Conservation (phyloP, 1,140 invertebrate genomes). For the Pentalonia nigronervosa region DNA sequence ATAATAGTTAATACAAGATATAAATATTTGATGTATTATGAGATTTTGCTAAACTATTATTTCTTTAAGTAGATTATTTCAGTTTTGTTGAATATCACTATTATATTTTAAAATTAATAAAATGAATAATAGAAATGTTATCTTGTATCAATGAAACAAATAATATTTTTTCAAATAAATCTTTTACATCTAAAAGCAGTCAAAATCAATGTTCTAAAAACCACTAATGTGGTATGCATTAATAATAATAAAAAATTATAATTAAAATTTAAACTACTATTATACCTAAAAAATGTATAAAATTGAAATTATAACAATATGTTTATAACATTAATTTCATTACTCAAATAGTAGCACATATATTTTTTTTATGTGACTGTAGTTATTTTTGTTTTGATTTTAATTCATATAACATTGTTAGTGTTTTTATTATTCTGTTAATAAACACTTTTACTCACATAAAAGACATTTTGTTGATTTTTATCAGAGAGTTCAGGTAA, state of each 20-base stretch:
- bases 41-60: background rate
- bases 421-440: conserved; percentile 21
- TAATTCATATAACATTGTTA: conserved; percentile 9
- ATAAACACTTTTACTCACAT: conserved; percentile 66
- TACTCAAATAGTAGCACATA: conserved; percentile 1
- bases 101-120: conserved; percentile 4
- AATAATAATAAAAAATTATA: background rate
- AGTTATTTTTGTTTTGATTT: conserved; percentile 8
- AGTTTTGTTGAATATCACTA: background rate
- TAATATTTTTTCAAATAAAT: background rate
- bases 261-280: background rate
- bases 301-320: background rate
- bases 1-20: background rate
- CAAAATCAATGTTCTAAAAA: background rate
- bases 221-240: background rate
- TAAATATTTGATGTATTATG: background rate
- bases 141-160: background rate
- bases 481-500: conserved; percentile 70
- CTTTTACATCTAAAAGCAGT: background rate
- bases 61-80: background rate
- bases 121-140: background rate
- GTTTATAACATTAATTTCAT: background rate
- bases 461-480: conserved; percentile 69
- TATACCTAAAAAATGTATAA: background rate
- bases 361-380: background rate